Base-by-base conservation (phyloP, 2,888 invertebrate genomes). In the Perizoma affinitatum region DNA sequence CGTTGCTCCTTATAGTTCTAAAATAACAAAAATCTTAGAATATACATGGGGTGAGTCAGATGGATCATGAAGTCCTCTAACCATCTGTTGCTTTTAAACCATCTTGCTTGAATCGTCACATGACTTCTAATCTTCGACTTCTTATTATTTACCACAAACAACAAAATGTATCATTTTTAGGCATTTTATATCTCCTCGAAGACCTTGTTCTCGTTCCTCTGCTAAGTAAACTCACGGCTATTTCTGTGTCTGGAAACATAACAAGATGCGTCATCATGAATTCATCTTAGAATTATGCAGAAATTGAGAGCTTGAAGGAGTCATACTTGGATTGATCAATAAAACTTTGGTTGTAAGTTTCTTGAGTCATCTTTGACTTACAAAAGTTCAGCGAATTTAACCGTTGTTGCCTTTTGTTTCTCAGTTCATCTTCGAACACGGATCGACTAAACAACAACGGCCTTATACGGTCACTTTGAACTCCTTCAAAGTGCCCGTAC, bases 251-350 rank as follows among this genome's bases (percentile, higher is more conserved):
- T 51, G 50, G 46, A 59, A 54, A 54, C 41, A 51, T 46, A 33
- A n/a, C 10, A 22, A 36, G 45, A 59, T 59, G 59, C 59, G 59
- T 60, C 59, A 59, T 54, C 53, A 58, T 35, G 54, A 46, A 54
- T 45, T 35, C 51, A 57, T 45, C 35, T 55, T 22, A 45, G 45
- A 44, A 53, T 53, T 43, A 53, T 53, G 54, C 59, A 60, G 11
- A 60, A 59, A 54, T 22, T 45, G 40, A 44, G 4, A 48, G 33
- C 47, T 34, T 6, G 5, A 11, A 34, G n/a, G 35, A 11, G 43
- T 54, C 10, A 49, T 47, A 40, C 38, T 6, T 36, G 11, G 11
- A 44, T 44, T 44, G 11, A 43, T 52, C 22, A 45, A 42, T 52
- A 43, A 46, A 57, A 11, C 35, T 22, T 11, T 44, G 44, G 44